Evolutionary conservation across 2,113 vertebrate genomes (phyloP).

Genomic region (Thamnophis sirtalis): DNA sequence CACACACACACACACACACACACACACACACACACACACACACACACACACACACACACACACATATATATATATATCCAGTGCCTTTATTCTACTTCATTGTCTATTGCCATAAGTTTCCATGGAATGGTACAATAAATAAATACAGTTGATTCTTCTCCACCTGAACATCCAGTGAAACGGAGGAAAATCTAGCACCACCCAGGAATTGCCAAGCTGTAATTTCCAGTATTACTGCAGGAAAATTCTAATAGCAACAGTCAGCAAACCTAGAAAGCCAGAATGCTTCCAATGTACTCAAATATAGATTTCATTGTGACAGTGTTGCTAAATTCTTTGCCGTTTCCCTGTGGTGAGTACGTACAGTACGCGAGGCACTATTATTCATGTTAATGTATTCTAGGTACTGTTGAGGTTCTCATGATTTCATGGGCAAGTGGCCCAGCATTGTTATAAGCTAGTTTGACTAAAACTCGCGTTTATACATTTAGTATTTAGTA

Average conservation of each 20-base stretch:
- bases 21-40: no score
- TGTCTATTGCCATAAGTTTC: not conserved
- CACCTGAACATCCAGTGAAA: not conserved
- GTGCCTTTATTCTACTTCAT: not conserved
- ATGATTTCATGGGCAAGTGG: not conserved
- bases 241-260: not conserved
- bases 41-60: no score
- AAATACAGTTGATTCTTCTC: not conserved
- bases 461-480: not conserved
- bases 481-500: not conserved
- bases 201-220: not conserved
- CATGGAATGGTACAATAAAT: not conserved
- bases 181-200: not conserved
- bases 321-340: not conserved
- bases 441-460: not conserved
- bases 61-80: no score
- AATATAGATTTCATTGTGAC: not conserved
- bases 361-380: no score
- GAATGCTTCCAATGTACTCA: not conserved
- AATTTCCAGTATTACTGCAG: not conserved
- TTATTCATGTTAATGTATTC: not conserved
- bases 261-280: not conserved
- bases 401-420: not conserved
- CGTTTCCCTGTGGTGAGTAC: not conserved
- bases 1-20: no score